Base-by-base conservation (phyloP, 2,113 vertebrate genomes). In the Capra hircus region DNA sequence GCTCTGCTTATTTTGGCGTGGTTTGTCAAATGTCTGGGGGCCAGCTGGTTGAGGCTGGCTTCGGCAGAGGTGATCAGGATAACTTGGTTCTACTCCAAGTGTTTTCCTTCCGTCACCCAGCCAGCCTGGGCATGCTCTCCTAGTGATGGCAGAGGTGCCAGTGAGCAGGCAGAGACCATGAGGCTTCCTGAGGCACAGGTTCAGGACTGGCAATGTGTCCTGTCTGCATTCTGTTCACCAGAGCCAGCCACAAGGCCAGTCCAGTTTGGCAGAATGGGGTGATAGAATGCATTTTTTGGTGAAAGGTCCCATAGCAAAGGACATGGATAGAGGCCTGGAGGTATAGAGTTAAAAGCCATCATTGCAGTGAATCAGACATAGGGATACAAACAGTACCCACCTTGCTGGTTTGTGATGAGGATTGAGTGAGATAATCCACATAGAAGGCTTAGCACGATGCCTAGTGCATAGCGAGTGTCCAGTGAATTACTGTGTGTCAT, bases 31-130 rank as follows among this genome's bases (percentile, higher is more conserved):
- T 21, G 33, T 82, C 48, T 95, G 36, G 74, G 59, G 62, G 6
- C 91, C 92, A 91, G 97, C 93, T 33, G 16, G 55, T 88, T 74
- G 81, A 52, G 67, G 55, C 62, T 97, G 95, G 95, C 91, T 95
- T 96, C 74, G 40, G 94, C 88, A 94, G 48, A 94, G 74, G 30
- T 78, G 59, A 77, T 43, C 30, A 27, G 81, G 93, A 93, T 80
- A 81, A 57, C 74, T 85, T 4, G 43, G 90, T 88, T 48, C 53
- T 77, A 15, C 14, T 94, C 92, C 92, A 81, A 13, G 28, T 53
- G 40, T 92, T 74, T 90, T 53, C 23, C n/a, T 92, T 92, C 85
- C 36, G 21, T 97, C 19, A 93, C 64, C 82, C 15, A 12, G 59
- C 95, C 78, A 71, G 91, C 64, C 77, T 89, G 82, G 85, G 53